Conservation (phyloP, 2,888 invertebrate genomes). For the Cerastoderma edule region DNA sequence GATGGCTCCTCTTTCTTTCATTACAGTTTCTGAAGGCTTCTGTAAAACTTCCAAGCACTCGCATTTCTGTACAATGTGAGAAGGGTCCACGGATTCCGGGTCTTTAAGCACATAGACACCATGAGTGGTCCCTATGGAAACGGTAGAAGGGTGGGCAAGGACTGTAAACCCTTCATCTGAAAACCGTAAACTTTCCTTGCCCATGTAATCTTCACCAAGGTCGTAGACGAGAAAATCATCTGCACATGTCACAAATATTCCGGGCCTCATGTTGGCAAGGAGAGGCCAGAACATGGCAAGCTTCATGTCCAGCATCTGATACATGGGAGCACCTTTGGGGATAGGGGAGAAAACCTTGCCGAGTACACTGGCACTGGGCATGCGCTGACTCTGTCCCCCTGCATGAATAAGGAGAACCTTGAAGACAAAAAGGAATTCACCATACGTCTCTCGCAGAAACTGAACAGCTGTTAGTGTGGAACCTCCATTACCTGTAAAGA, state of each 20-base stretch:
- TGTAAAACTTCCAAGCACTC: slow-evolving; percentile 84
- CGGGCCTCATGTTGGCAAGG: slow-evolving; percentile 81
- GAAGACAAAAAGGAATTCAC: slow-evolving; percentile 71
- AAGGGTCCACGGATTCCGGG: slow-evolving; percentile 61
- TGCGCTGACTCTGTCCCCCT: slow-evolving; percentile 85
- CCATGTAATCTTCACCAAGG: slow-evolving; percentile 59
- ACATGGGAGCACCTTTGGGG: slow-evolving; percentile 81
- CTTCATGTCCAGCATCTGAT: slow-evolving; percentile 84
- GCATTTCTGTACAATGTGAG: slow-evolving; percentile 66
- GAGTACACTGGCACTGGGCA: slow-evolving; percentile 84
- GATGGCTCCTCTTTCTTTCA: slow-evolving; percentile 82
- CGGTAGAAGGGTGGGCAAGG: slow-evolving; percentile 84
- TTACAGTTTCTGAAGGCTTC: slow-evolving; percentile 83
- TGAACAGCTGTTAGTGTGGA: slow-evolving; percentile 83
- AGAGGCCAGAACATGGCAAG: slow-evolving; percentile 84
- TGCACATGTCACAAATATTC: slow-evolving; percentile 84
- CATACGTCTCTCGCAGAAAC: slow-evolving; percentile 75
- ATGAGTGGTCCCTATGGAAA: slow-evolving; percentile 83
- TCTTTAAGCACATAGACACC: slow-evolving; percentile 84
- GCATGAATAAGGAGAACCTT: slow-evolving; percentile 84
- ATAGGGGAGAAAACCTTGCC: slow-evolving; percentile 84
- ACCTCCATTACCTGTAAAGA: slow-evolving; percentile 84
- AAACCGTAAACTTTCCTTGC: slow-evolving; percentile 67
- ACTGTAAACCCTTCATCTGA: slow-evolving; percentile 83
- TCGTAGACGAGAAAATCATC: slow-evolving; percentile 84